phyloP scores from a whole-genome alignment of 2,797 vertebrate genomes.

The Stomatorhinus walkeri region DNA sequence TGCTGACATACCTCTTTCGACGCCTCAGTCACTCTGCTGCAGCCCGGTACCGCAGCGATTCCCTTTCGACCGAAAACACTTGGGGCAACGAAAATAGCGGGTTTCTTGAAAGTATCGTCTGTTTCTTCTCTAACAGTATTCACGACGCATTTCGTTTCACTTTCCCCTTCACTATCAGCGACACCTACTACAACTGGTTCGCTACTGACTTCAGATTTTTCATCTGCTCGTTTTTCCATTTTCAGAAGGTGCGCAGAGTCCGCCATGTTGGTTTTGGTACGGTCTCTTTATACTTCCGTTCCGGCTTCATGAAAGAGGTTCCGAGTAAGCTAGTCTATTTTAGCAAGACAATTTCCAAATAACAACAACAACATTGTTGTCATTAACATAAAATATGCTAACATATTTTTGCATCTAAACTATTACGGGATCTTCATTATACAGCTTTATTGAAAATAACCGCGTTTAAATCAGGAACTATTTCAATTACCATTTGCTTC shows the following conservation, averaged over 20 bases:
- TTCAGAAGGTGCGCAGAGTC: slow-evolving; percentile 28
- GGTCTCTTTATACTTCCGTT: slow-evolving; percentile 34
- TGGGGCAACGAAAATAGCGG: slow-evolving; percentile 51
- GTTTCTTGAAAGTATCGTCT: slow-evolving; percentile 60
- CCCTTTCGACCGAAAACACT: slow-evolving; percentile 42
- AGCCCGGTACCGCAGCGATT: slow-evolving; percentile 15
- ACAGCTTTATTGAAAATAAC: neutral
- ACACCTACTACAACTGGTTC: slow-evolving; percentile 17
- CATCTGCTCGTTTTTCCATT: slow-evolving; percentile 21
- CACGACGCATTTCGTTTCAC: neutral
- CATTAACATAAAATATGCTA: neutral
- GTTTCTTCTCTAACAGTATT: neutral
- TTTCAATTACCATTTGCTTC: neutral
- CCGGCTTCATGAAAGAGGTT: slow-evolving; percentile 4
- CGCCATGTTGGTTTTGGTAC: slow-evolving; percentile 57
- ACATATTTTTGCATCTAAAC: neutral
- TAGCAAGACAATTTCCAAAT: neutral
- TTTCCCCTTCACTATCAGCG: neutral
- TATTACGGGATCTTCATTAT: neutral
- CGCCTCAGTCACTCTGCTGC: neutral
- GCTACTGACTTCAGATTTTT: slow-evolving; percentile 30
- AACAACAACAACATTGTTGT: neutral
- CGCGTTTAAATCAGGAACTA: neutral
- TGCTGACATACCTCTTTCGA: neutral
- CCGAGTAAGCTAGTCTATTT: neutral